Percentiles rank a stretch among this genome's conserved stretches.
Conservation (phyloP, 2,113 vertebrate genomes). For the Aplodontia rufa region DNA sequence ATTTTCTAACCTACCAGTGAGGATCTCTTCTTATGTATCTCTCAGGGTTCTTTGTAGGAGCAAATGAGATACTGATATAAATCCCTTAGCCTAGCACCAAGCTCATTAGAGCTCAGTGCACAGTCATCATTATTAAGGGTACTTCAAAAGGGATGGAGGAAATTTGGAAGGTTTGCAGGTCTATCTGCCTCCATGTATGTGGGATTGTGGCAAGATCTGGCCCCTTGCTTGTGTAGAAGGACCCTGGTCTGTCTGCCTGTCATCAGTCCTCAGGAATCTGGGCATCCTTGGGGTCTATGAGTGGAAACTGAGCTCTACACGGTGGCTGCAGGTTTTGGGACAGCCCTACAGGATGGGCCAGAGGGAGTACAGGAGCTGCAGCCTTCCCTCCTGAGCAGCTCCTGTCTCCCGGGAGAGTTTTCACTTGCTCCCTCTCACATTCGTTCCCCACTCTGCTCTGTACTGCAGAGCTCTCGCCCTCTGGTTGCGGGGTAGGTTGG, state of each 20-base stretch:
- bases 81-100: neutral
- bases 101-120: neutral
- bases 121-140: too few relatives aligned
- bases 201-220: neutral
- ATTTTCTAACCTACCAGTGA: neutral
- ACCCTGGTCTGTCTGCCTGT: neutral
- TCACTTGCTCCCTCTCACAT: neutral
- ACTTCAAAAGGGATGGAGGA: neutral
- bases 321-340: neutral
- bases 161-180: neutral
- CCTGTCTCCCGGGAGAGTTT: neutral
- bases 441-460: neutral
- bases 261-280: neutral
- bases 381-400: neutral
- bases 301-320: neutral
- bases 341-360: too few relatives aligned
- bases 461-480: neutral
- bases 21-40: neutral
- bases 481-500: neutral
- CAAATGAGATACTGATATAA: neutral
- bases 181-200: neutral
- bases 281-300: neutral
- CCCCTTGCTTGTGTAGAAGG: neutral
- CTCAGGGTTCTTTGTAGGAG: neutral
- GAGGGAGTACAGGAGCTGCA: rapidly evolving